phyloP scores from a whole-genome alignment of 2,888 invertebrate genomes.

The Agrypnus murinus region DNA sequence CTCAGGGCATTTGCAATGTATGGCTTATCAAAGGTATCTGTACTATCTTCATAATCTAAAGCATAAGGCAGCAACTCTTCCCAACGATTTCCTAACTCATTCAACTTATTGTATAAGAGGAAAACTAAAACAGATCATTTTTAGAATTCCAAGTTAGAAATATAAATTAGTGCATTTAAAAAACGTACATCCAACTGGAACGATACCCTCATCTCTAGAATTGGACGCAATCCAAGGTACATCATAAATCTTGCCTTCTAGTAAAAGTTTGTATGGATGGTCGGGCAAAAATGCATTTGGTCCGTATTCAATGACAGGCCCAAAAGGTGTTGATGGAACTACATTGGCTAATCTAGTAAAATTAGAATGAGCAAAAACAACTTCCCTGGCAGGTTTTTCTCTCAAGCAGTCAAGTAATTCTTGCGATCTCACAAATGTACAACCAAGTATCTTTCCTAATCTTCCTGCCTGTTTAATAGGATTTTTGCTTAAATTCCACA shows the following conservation, averaged over 20 bases:
- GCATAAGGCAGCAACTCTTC: constrained; percentile 58
- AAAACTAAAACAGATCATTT: not conserved
- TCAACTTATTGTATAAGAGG: constrained; percentile 36
- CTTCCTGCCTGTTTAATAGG: constrained; percentile 76
- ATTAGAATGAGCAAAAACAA: constrained; percentile 74
- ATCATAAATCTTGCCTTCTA: constrained; percentile 76
- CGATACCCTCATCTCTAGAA: constrained; percentile 79
- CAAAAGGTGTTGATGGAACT: constrained; percentile 62
- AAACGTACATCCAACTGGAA: constrained; percentile 63
- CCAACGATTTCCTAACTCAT: constrained; percentile 67
- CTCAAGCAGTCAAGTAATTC: constrained; percentile 80
- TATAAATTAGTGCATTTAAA: too few relatives aligned
- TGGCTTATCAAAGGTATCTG: constrained; percentile 51
- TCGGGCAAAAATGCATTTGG: constrained; percentile 78
- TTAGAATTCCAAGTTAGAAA: too few relatives aligned
- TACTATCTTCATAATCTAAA: constrained; percentile 62
- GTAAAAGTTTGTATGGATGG: constrained; percentile 77
- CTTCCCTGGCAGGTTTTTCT: constrained; percentile 74
- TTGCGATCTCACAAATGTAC: constrained; percentile 72
- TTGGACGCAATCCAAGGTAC: constrained; percentile 81
- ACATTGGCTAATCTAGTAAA: constrained; percentile 75
- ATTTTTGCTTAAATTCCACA: constrained; percentile 73
- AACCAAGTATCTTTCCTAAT: constrained; percentile 77
- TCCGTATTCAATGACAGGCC: constrained; percentile 62
- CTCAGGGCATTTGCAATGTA: constrained; percentile 59